Evolutionary conservation across 2,888 invertebrate species (phyloP).

Genomic region (Clanis bilineata): DNA sequence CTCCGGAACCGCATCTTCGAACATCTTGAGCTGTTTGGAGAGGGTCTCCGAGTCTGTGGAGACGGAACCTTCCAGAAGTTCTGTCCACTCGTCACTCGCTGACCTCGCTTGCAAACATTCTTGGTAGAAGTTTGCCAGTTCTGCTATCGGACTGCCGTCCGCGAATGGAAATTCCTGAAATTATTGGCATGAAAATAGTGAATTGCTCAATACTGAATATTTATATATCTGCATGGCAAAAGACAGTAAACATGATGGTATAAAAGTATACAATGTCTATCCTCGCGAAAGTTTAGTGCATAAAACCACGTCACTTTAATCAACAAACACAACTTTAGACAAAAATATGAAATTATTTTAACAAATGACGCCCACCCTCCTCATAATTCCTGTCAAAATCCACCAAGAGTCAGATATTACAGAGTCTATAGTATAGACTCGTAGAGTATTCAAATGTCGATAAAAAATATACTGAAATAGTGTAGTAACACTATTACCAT

Average conservation of each 20-base stretch:
- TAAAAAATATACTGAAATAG: background rate
- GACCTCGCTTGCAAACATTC: conserved; percentile 88
- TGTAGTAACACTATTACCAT: conserved; percentile 49
- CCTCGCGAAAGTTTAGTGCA: too few relatives aligned
- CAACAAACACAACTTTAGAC: too few relatives aligned
- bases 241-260: too few relatives aligned
- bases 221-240: too few relatives aligned
- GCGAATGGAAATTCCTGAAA: conserved; percentile 91
- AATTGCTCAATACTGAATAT: conserved; percentile 13
- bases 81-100: conserved; percentile 58
- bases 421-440: too few relatives aligned
- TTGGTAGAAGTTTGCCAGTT: conserved; percentile 89
- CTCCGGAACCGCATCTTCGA: conserved; percentile 88
- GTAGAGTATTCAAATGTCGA: too few relatives aligned
- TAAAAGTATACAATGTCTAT: too few relatives aligned
- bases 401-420: too few relatives aligned
- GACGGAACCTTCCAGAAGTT: conserved; percentile 39
- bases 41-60: conserved; percentile 79
- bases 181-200: background rate
- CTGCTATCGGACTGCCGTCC: conserved; percentile 86
- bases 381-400: too few relatives aligned
- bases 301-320: too few relatives aligned
- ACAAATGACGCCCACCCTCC: too few relatives aligned
- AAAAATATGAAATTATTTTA: too few relatives aligned
- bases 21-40: conserved; percentile 86